Conservation (phyloP, 1,140 invertebrate species). For the Panagrolaimus sp. region DNA sequence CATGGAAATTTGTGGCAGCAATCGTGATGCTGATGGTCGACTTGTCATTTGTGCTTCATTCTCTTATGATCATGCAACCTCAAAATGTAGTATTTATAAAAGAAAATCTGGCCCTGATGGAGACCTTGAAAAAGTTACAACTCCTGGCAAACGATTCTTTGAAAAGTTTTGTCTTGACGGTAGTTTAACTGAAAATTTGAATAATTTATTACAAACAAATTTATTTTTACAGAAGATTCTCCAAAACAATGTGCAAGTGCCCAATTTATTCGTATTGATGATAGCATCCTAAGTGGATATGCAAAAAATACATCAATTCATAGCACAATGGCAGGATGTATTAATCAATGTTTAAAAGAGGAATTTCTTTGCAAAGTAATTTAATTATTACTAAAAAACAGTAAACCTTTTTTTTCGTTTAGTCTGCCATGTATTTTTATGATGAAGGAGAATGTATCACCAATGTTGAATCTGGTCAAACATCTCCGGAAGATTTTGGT, state of each 20-base stretch:
- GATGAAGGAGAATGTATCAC: constrained; percentile 59
- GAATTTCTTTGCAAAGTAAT: constrained; percentile 49
- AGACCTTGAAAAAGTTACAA: constrained; percentile 6
- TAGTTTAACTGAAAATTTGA: constrained; percentile 22
- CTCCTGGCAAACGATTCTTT: constrained; percentile 47
- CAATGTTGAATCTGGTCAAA: constrained; percentile 52
- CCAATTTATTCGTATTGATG: constrained; percentile 53
- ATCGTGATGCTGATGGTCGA: constrained; percentile 37
- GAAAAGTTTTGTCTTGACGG: constrained; percentile 56
- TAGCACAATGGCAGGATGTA: constrained; percentile 51
- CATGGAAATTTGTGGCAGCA: constrained; percentile 28
- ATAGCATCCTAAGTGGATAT: constrained; percentile 39
- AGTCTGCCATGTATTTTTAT: constrained; percentile 60
- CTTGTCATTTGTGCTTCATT: constrained; percentile 37
- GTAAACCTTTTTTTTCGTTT: constrained; percentile 3
- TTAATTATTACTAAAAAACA: constrained; percentile 6
- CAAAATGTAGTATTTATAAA: constrained; percentile 34
- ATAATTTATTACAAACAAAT: not conserved
- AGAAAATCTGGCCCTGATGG: constrained; percentile 33
- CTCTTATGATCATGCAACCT: constrained; percentile 36
- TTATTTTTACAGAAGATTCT: constrained; percentile 42
- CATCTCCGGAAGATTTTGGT: constrained; percentile 40
- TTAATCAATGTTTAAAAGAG: constrained; percentile 49
- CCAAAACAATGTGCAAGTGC: constrained; percentile 43
- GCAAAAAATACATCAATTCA: constrained; percentile 43